Base-by-base conservation (phyloP, 64 coral and sea anemone genomes). In the Catalaphyllia jardinei region DNA sequence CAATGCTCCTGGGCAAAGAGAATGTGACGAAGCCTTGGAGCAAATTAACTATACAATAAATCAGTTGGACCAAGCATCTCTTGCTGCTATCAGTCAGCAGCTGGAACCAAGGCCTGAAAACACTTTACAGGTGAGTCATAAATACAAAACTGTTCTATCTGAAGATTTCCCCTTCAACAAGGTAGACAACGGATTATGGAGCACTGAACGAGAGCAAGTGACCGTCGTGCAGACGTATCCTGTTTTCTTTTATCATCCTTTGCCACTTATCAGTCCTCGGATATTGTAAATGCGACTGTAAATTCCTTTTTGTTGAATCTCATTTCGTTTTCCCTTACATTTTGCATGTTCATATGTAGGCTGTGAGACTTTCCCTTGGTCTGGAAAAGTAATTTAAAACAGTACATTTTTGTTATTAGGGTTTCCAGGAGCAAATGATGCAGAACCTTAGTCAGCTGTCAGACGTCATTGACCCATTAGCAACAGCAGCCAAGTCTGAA, bases 1-100 rank as follows among this genome's bases (percentile, higher is more conserved):
- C 82, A 99, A 95, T 60, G 97, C 97, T 2, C 97, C 97, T 35
- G 97, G 97, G 31, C 97, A 99, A 52, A 91, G 97, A 86, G 97
- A 99, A 83, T 99, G 97, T 33, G 97, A 99, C 51, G 91, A 93
- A 60, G 93, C 97, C 0, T 72, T 99, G 30, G 93, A 99, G 28
- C 89, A 99, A 18, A 95, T 99, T n/a, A 93, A 89, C 12, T 79
- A 89, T 38, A 89, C 93, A 25, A 99, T 99, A 29, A 99, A 99
- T 86, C 87, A 99, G 49, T 79, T 99, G 73, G 97, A 99, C 71
- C 97, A 99, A 73, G 97, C 97, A 12, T 79, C 91, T 10, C 91
- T 99, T 13, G 93, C 97, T 61, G 90, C 90, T 20, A 99, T 99
- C 69, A 95, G 97, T 33, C 87, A 99, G 50, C 88, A 89, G 29